Percentiles rank a stretch among this genome's conserved stretches.
These are phyloP conservation scores for Megalurothrips usitatus DNA, from an alignment of 2,888 invertebrate genomes.

Conservation along the genomic window DNA sequence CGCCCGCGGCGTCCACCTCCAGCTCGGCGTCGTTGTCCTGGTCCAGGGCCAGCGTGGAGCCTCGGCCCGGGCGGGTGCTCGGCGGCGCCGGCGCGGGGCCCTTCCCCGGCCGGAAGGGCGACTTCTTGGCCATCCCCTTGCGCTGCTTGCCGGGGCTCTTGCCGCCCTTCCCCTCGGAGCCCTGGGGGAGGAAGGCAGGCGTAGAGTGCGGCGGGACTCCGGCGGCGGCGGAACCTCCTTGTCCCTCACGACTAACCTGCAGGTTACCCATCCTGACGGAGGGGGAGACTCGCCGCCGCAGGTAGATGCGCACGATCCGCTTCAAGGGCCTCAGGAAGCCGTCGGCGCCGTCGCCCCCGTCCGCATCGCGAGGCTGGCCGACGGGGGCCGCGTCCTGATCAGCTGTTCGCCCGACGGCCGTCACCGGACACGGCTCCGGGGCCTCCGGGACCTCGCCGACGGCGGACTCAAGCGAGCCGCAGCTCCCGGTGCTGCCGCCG, in stretches of 20 bases:
- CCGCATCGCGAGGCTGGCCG: neutral
- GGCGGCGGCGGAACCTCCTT: neutral
- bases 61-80: neutral
- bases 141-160: slow-evolving; percentile 18
- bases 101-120: slow-evolving; percentile 1
- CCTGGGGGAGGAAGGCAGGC: neutral
- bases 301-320: slow-evolving; percentile 7
- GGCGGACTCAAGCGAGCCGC: neutral
- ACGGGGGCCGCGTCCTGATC: neutral
- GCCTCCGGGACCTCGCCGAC: neutral
- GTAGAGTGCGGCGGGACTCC: neutral
- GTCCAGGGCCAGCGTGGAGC: neutral
- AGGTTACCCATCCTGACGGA: neutral
- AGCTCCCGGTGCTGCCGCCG: neutral
- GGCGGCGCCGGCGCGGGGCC: slow-evolving; percentile 7
- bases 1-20: neutral
- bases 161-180: slow-evolving; percentile 8
- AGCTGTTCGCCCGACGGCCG: too few species aligned
- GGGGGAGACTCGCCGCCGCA: neutral
- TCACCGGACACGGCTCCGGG: neutral
- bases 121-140: neutral
- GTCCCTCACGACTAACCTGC: neutral
- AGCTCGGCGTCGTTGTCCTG: neutral
- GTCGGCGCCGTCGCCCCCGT: neutral
- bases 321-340: neutral